Conservation (phyloP, 2,113 vertebrate species). For the Menura novaehollandiae region DNA sequence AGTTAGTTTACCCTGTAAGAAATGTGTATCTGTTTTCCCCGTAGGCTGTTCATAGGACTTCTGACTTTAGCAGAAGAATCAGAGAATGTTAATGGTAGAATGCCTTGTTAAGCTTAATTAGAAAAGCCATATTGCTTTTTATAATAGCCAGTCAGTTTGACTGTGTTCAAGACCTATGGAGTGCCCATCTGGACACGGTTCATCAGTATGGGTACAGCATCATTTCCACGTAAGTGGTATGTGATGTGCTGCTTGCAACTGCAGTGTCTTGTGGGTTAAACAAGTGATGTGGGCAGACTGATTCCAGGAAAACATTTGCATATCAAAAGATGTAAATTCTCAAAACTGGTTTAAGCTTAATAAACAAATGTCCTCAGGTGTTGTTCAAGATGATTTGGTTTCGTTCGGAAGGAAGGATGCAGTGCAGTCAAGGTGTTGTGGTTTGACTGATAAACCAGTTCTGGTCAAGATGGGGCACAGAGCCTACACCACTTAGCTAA, state of each 20-base stretch:
- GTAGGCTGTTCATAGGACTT: background rate
- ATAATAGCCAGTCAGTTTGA: background rate
- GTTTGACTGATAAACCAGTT: background rate
- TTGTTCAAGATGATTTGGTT: background rate
- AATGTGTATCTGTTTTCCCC: background rate
- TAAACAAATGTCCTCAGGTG: background rate
- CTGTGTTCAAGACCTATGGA: background rate
- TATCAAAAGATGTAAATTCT: conserved; percentile 10
- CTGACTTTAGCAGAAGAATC: background rate
- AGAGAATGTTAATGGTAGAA: background rate
- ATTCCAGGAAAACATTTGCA: background rate
- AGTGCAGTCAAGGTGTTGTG: background rate
- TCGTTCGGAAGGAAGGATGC: background rate
- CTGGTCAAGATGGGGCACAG: background rate
- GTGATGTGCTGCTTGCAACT: background rate
- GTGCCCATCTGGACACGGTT: background rate
- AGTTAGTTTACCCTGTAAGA: background rate
- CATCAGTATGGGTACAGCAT: background rate
- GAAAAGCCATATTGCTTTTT: background rate
- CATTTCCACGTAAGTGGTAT: background rate
- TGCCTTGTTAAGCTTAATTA: background rate
- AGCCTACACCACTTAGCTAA: background rate
- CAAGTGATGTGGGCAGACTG: background rate
- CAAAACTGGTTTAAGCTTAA: background rate
- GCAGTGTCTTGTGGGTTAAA: background rate